phyloP scores from a whole-genome alignment of 2,797 vertebrate genomes.

The Spheniscus humboldti region DNA sequence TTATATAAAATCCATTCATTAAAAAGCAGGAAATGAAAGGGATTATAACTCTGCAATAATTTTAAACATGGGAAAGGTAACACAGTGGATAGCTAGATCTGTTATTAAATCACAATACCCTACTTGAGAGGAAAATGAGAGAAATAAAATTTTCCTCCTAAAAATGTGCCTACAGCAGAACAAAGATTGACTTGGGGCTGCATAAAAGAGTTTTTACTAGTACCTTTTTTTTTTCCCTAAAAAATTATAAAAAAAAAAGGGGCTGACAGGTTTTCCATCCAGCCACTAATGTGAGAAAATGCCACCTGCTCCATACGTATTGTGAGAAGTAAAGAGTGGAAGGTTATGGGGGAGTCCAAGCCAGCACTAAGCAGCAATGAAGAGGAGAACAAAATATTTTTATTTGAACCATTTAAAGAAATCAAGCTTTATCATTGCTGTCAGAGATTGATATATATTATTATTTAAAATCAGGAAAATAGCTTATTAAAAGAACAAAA shows the following conservation, averaged over 20 bases:
- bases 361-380: not conserved
- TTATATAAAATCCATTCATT: constrained; percentile 55
- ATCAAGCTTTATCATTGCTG: not conserved
- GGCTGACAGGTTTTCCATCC: not conserved
- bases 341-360: not conserved
- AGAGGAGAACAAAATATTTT: not conserved
- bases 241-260: not conserved
- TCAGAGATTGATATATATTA: not conserved
- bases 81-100: not conserved
- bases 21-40: constrained; percentile 48
- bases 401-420: not conserved
- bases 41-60: constrained; percentile 38
- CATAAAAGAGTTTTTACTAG: not conserved
- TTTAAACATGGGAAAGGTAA: not conserved
- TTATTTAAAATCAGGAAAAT: not conserved
- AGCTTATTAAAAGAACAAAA: not conserved
- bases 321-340: not conserved
- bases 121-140: not conserved
- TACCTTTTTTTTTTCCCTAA: not conserved
- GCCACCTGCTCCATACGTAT: not conserved
- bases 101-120: not conserved
- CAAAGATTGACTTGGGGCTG: not conserved
- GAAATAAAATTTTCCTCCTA: not conserved
- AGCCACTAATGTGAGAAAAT: not conserved
- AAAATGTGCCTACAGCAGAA: not conserved